Percentiles rank a stretch among this genome's conserved stretches.
phyloP scores from a whole-genome alignment of 2,888 invertebrate species.

The Noctua comes region DNA sequence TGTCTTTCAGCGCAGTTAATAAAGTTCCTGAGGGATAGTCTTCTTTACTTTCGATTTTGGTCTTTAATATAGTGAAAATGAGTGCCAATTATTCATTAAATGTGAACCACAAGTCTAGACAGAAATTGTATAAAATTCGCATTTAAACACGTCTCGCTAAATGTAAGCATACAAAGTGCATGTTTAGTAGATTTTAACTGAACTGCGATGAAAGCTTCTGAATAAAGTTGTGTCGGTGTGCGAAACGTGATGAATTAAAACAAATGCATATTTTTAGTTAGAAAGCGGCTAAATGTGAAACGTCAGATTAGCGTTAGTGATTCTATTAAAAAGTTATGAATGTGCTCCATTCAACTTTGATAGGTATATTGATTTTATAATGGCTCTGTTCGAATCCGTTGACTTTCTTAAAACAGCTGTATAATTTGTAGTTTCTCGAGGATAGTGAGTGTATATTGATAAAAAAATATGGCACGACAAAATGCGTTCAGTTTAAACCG shows the following conservation, averaged over 20 bases:
- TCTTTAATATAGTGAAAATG: neutral
- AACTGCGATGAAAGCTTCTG: slow-evolving; percentile 11
- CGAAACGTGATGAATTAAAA: slow-evolving; percentile 32
- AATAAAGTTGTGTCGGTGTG: slow-evolving; percentile 16
- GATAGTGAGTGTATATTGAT: neutral
- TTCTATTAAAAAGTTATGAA: slow-evolving; percentile 18
- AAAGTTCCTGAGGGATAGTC: no score
- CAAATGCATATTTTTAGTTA: slow-evolving; percentile 42
- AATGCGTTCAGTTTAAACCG: slow-evolving; percentile 12
- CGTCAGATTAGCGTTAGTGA: slow-evolving; percentile 19
- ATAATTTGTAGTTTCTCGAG: neutral
- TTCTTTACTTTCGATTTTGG: neutral
- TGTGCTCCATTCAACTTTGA: slow-evolving; percentile 29
- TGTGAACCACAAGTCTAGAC: neutral
- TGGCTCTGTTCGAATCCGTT: slow-evolving; percentile 21
- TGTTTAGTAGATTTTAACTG: slow-evolving; percentile 10
- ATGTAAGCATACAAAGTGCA: slow-evolving; percentile 17
- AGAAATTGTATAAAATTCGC: slow-evolving; percentile 4
- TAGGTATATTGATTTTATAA: slow-evolving; percentile 30
- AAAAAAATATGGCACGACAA: neutral
- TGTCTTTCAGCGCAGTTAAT: neutral
- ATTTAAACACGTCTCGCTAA: slow-evolving; percentile 29
- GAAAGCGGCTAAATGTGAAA: slow-evolving; percentile 35
- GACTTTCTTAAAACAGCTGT: neutral
- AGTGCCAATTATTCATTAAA: neutral